Conservation (phyloP, 2,113 vertebrate species). For the Gobius niger region DNA sequence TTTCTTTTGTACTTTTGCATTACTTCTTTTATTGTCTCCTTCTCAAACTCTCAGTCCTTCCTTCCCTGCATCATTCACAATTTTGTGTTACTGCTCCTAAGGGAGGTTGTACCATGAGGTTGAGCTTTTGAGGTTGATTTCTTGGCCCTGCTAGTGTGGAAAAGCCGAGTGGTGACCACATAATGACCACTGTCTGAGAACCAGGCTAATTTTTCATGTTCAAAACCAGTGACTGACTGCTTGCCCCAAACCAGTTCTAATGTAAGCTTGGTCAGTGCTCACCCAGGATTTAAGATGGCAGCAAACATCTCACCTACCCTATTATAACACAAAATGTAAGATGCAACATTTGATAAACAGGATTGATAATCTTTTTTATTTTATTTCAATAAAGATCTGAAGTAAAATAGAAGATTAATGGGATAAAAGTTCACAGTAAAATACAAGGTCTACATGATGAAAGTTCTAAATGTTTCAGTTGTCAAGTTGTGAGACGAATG, state of each 20-base stretch:
- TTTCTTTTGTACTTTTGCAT: constrained; percentile 8
- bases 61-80: constrained; percentile 64
- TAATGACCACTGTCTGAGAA: constrained; percentile 75
- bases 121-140: constrained; percentile 66
- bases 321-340: constrained; percentile 20
- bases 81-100: constrained; percentile 50
- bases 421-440: background rate
- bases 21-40: constrained; percentile 13
- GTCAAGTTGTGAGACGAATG: no score
- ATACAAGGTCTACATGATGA: background rate
- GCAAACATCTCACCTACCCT: constrained; percentile 51
- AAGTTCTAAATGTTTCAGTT: background rate
- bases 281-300: constrained; percentile 64
- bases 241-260: constrained; percentile 59
- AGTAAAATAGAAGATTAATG: no score
- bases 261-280: constrained; percentile 60
- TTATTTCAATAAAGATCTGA: no score
- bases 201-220: constrained; percentile 75
- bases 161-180: constrained; percentile 70
- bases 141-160: constrained; percentile 62
- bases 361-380: background rate
- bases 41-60: constrained; percentile 34
- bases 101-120: constrained; percentile 64
- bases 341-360: constrained; percentile 13
- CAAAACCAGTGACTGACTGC: constrained; percentile 67